Evolutionary conservation across 2,113 vertebrate species (phyloP).

Genomic region (Petrocephalus microphthalmus): DNA sequence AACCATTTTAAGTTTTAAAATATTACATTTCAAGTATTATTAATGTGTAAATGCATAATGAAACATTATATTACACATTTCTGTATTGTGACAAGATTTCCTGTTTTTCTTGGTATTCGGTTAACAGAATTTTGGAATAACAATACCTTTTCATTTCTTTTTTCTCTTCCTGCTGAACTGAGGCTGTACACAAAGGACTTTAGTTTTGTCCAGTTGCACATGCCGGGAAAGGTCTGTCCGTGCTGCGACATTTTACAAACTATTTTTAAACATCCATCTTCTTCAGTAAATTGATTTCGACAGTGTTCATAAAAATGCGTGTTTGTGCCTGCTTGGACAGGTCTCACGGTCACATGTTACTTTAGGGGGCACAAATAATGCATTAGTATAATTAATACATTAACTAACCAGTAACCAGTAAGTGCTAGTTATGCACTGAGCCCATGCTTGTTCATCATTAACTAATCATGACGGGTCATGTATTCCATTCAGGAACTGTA

Average conservation of each 20-base stretch:
- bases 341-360: too few species aligned
- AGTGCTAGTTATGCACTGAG: too few species aligned
- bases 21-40: slow-evolving; percentile 37
- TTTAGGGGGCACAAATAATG: too few species aligned
- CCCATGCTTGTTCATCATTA: too few species aligned
- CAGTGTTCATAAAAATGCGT: not conserved
- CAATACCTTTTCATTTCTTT: slow-evolving; percentile 12
- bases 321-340: not conserved
- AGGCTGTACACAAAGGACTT: slow-evolving; percentile 31
- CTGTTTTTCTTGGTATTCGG: slow-evolving; percentile 30
- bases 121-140: not conserved
- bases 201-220: not conserved
- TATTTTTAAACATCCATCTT: not conserved
- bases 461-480: too few species aligned
- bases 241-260: not conserved
- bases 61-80: slow-evolving; percentile 19
- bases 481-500: too few species aligned
- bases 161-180: slow-evolving; percentile 26
- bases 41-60: slow-evolving; percentile 25
- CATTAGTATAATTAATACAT: too few species aligned
- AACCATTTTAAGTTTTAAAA: slow-evolving; percentile 45
- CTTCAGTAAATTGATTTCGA: not conserved
- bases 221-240: not conserved
- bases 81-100: slow-evolving; percentile 16
- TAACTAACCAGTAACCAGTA: too few species aligned